Evolutionary conservation across 1,140 invertebrate species (phyloP), one percentile per base, ranked within the genome.

Genomic region (Zeugodacus cucurbitae): DNA sequence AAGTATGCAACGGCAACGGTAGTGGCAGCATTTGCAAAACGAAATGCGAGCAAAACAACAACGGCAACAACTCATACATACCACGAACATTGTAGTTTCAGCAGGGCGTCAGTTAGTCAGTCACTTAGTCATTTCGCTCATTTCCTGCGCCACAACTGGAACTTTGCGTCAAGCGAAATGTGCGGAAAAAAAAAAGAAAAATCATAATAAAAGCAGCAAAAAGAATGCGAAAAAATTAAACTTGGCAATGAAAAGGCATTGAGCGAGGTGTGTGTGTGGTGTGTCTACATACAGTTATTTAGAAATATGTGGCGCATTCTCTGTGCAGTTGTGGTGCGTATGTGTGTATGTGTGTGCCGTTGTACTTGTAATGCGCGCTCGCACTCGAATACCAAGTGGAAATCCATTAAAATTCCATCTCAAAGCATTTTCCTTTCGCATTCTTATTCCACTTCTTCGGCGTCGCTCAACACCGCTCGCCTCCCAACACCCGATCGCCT

Each of bases 381-480:
- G 74, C n/a, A 54, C 41, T 82, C 74, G 74, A 82, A 82, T 82
- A 26, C 58, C 54, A 87, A 87, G 85, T 87, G 85, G 85, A 62
- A 87, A 87, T 87, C 85, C 85, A 87, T 87, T 87, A 87, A 87
- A 87, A 87, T 87, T 87, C 85, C 85, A 87, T 87, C 48, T 59
- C 85, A 62, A 57, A 58, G 54, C 48, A 87, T 87, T 59, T 58
- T 59, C 85, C 54, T 87, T 87, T 87, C 58, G 26, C 44, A 87
- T 62, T 59, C 58, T 87, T 87, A 59, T 87, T 87, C 78, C 54
- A 58, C 20, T 87, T 87, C 34, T 87, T 34, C n/a, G n/a, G 5
- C n/a, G n/a, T 5, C 48, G 5, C 32, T 17, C 62, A 32, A 6
- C 5, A n/a, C 20, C 34, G 1, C 67, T 20, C 34, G 2, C 1